These are phyloP conservation scores for Drosophila bifasciata DNA, from an alignment of 1,140 invertebrate species.

Conservation along the genomic window DNA sequence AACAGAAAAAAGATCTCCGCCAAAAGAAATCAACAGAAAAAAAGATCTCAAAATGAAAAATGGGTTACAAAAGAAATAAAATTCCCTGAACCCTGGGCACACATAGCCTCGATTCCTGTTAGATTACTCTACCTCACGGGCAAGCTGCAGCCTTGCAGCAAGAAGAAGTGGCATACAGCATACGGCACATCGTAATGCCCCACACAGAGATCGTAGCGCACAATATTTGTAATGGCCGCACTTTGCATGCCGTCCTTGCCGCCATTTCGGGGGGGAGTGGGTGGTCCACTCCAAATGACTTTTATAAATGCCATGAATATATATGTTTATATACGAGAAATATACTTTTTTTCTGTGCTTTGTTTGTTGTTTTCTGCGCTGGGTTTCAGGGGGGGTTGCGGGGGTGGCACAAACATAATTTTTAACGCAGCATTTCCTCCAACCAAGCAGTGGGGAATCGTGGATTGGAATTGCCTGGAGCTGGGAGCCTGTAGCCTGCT, in stretches of 20 bases:
- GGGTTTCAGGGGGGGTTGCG: constrained; percentile 1
- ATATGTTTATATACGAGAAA: constrained; percentile 13
- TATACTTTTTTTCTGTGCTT: constrained; percentile 10
- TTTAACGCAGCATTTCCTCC: constrained; percentile 76
- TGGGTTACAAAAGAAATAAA: too few species aligned
- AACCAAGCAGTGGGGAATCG: too few species aligned
- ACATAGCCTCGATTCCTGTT: too few species aligned
- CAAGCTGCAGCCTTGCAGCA: too few species aligned
- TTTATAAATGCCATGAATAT: constrained; percentile 81
- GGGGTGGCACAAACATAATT: constrained; percentile 80
- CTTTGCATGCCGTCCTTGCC: constrained; percentile 53
- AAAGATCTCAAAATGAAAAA: too few species aligned
- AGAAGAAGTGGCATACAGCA: too few species aligned
- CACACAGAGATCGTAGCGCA: constrained; percentile 36
- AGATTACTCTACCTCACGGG: too few species aligned
- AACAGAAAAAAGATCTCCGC: too few species aligned
- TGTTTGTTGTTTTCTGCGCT: constrained; percentile 36
- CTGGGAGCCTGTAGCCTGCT: background rate
- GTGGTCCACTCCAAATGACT: constrained; percentile 72
- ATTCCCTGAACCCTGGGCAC: too few species aligned
- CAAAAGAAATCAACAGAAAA: too few species aligned
- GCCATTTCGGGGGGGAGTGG: too few species aligned
- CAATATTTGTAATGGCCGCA: constrained; percentile 58
- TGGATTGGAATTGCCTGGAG: constrained; percentile 4
- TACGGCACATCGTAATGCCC: too few species aligned